Evolutionary conservation across 2,888 invertebrate species (phyloP).

Genomic region (Rutpela maculata): DNA sequence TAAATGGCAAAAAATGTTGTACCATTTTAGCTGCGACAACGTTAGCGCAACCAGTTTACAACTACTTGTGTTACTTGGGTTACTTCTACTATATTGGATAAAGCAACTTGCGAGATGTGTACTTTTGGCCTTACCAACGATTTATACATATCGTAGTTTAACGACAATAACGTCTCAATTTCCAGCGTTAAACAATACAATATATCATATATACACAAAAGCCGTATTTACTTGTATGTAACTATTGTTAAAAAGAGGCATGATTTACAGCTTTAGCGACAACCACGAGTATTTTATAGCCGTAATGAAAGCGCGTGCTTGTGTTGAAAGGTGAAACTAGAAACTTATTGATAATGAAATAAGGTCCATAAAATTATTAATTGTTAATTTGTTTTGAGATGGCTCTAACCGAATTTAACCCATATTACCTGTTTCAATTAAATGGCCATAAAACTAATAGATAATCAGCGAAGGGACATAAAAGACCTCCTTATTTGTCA

Average conservation of each 20-base stretch:
- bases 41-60: too few species aligned
- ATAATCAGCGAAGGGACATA: not conserved
- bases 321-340: conserved; percentile 12
- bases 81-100: too few species aligned
- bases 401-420: conserved; percentile 7
- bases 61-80: too few species aligned
- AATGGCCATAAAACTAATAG: not conserved
- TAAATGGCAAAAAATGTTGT: too few species aligned
- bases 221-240: not conserved
- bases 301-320: not conserved
- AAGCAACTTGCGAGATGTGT: too few species aligned
- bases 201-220: not conserved
- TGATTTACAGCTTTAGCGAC: conserved; percentile 10
- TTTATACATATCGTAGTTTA: not conserved
- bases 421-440: conserved; percentile 4
- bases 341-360: not conserved
- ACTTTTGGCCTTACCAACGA: too few species aligned
- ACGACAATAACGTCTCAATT: not conserved
- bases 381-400: conserved; percentile 10
- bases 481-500: not conserved
- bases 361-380: conserved; percentile 2
- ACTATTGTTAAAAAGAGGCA: not conserved
- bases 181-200: not conserved
- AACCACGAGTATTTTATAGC: not conserved
- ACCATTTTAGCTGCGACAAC: too few species aligned